phyloP scores from a whole-genome alignment of 2,888 invertebrate genomes.

The Drosophila glabriapex region DNA sequence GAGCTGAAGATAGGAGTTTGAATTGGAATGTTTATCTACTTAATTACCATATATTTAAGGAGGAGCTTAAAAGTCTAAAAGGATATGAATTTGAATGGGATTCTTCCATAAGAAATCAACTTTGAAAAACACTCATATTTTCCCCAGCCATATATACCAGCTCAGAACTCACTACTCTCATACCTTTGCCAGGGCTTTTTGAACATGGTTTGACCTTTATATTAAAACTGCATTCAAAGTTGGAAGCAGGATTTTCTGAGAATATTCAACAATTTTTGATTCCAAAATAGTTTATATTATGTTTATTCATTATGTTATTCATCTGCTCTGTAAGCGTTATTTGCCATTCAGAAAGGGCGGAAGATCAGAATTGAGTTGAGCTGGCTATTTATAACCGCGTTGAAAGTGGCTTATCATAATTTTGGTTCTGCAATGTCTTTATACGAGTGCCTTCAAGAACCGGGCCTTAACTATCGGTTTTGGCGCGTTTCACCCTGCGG shows the following conservation, averaged over 20 bases:
- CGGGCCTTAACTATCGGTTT: constrained; percentile 32
- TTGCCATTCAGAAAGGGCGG: background rate
- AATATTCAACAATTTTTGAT: background rate
- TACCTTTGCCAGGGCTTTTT: background rate
- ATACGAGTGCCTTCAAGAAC: constrained; percentile 33
- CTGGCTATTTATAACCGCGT: constrained; percentile 11
- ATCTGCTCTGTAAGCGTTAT: constrained; percentile 4
- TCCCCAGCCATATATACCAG: too few relatives aligned
- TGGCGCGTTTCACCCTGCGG: constrained; percentile 20
- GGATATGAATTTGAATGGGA: too few relatives aligned
- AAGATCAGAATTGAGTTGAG: background rate
- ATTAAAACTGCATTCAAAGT: background rate
- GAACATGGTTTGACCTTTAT: background rate
- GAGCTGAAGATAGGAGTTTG: too few relatives aligned
- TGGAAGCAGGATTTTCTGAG: background rate
- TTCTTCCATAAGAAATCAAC: too few relatives aligned
- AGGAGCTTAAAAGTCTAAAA: background rate
- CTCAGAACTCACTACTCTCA: background rate
- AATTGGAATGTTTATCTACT: background rate
- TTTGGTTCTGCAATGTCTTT: constrained; percentile 57
- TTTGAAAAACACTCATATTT: too few relatives aligned
- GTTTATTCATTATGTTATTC: background rate
- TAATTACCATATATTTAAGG: background rate
- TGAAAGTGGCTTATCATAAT: constrained; percentile 16
- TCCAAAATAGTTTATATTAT: background rate